Evolutionary conservation across 2,888 invertebrate species (phyloP), one percentile per base, ranked within the genome.

Genomic region (Phymatocera aterrima): DNA sequence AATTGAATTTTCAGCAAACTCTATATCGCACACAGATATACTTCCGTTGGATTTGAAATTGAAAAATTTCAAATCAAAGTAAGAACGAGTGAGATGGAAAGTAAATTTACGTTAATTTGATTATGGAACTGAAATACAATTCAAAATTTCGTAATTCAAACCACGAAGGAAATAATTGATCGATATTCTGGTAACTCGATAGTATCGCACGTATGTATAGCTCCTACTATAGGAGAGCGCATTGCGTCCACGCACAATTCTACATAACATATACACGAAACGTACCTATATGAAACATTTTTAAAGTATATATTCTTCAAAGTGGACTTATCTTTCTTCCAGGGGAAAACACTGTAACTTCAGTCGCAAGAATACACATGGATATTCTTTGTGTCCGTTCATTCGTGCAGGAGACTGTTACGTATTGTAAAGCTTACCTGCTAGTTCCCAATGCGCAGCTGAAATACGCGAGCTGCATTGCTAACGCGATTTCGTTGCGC

Each of bases 1-100:
- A 86, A 83, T 82, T 80, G 83, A 84, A 84, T 82, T 87, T 87
- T 86, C 51, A 72, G 18, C 8, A 48, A 72, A 72, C 18, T 64
- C 34, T 37, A 10, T 37, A n/a, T n/a, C n/a, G n/a, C 3, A 4
- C 51, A 15, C n/a, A 34, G 15, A 28, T 57, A 12, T 57, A 1
- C 28, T 28, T 3, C 57, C 4, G n/a, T n/a, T n/a, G n/a, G n/a
- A n/a, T n/a, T n/a, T n/a, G n/a, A n/a, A n/a, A n/a, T n/a, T n/a
- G n/a, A n/a, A n/a, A n/a, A n/a, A n/a, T n/a, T n/a, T n/a, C n/a
- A n/a, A n/a, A n/a, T n/a, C n/a, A n/a, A n/a, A n/a, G n/a, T n/a
- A n/a, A n/a, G n/a, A n/a, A n/a, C n/a, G n/a, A n/a, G n/a, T n/a
- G n/a, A n/a, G n/a, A n/a, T n/a, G n/a, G n/a, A n/a, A n/a, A n/a